Base-by-base conservation (phyloP, 37 sponge, comb jelly and placozoan species). In the Tethya wilhelma region DNA sequence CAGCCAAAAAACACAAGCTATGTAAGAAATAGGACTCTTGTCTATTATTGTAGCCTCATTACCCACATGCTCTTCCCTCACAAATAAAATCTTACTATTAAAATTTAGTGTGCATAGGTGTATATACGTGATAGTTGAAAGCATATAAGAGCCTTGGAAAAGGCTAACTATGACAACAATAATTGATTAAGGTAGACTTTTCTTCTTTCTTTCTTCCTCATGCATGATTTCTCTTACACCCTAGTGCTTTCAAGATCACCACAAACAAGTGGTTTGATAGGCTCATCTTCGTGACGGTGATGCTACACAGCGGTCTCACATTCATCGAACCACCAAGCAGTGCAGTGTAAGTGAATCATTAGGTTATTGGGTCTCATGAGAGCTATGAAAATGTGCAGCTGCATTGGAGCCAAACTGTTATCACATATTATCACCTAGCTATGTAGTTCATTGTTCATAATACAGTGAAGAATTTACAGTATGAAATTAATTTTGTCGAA, bases 261-360 rank as follows among this genome's bases (percentile, higher is more conserved):
- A 90, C 64, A 28, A 86, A 73, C 56, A 73, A 28, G 20, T 86
- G 81, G 81, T 90, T 86, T 56, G 77, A 75, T 42, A 46, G 74
- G 22, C 38, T 90, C 34, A 75, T 90, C 19, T 90, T 81, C 38
- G 11, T 63, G 8, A 56, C 59, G 23, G 64, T 86, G 7, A 32
- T 90, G 1, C 70, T 86, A 22, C 91, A 90, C 57, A 70, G 88
- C 34, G 22, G 33, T 26, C 53, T 86, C 20, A 65, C 74, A 14
- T 90, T 90, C 62, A 17, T 80, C 8, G 91, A 90, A 37, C 87
- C 86, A 23, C 91, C 91, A 2, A 84, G 78, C n/a, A 5, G 40
- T 19, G 11, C 46, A 38, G 12, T 25, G 88, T 87, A 30, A 79
- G 82, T 71, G 2, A 62, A 62, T 49, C 9, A 49, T 49, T 19